Conservation (phyloP, 2,888 invertebrate genomes). For the Dermolepida albohirtum region DNA sequence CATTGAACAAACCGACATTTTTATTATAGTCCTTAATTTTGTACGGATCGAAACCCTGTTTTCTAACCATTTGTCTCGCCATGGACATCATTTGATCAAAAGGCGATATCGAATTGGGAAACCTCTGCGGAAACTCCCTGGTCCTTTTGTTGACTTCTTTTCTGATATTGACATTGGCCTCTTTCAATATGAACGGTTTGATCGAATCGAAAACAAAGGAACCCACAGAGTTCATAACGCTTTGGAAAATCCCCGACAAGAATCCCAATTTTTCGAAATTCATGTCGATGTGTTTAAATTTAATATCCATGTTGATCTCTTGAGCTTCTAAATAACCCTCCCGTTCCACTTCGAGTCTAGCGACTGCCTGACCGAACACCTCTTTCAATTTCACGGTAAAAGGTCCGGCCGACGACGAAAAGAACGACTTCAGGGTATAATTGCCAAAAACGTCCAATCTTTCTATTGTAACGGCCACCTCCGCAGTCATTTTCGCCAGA, state of each 20-base stretch:
- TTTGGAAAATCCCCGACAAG: slow-evolving; percentile 74
- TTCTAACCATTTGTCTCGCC: slow-evolving; percentile 75
- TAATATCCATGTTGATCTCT: slow-evolving; percentile 82
- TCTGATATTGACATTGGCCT: slow-evolving; percentile 81
- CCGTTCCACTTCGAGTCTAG: slow-evolving; percentile 77
- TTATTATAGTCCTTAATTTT: slow-evolving; percentile 79
- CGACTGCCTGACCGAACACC: slow-evolving; percentile 76
- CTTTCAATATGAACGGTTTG: slow-evolving; percentile 84
- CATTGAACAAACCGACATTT: slow-evolving; percentile 76
- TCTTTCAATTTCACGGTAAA: slow-evolving; percentile 81
- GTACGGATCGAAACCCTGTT: slow-evolving; percentile 80
- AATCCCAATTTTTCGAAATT: slow-evolving; percentile 87
- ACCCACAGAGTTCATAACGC: slow-evolving; percentile 83
- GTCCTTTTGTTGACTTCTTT: slow-evolving; percentile 77
- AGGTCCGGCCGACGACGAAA: slow-evolving; percentile 79
- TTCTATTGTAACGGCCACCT: slow-evolving; percentile 78
- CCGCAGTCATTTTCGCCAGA: slow-evolving; percentile 81
- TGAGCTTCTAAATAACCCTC: slow-evolving; percentile 83
- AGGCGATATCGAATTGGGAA: slow-evolving; percentile 88
- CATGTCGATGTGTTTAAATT: slow-evolving; percentile 79
- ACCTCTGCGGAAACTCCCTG: slow-evolving; percentile 73
- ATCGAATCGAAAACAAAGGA: slow-evolving; percentile 87
- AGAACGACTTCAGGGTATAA: slow-evolving; percentile 78
- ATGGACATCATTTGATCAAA: slow-evolving; percentile 86
- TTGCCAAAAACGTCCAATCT: slow-evolving; percentile 78